Conservation (phyloP, 2,888 invertebrate genomes). For the Coleophora flavipennella region DNA sequence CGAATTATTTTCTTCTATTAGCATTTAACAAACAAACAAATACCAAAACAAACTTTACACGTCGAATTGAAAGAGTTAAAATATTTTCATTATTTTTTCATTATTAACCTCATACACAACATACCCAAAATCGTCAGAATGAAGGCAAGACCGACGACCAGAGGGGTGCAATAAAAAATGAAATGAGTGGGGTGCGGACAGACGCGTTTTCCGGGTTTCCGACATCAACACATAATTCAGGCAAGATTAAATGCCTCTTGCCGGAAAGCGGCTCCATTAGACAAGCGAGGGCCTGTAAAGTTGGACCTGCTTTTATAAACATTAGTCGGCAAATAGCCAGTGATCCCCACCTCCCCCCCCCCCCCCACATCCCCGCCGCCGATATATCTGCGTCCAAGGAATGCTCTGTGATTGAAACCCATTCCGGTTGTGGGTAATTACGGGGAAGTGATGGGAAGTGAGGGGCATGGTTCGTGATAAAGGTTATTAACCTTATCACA, state of each 20-base stretch:
- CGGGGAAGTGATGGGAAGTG: neutral
- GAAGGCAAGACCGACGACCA: constrained; percentile 29
- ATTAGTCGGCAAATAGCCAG: constrained; percentile 17
- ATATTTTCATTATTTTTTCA: too few species aligned
- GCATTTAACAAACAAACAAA: too few species aligned
- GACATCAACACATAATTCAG: constrained; percentile 66
- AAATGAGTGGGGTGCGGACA: constrained; percentile 52
- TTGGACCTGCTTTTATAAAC: constrained; percentile 35
- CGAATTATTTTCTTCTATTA: too few species aligned
- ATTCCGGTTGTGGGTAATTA: neutral
- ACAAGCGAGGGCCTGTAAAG: constrained; percentile 38
- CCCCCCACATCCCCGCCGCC: neutral
- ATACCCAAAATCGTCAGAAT: constrained; percentile 12
- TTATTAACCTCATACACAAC: too few species aligned
- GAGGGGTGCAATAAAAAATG: constrained; percentile 45
- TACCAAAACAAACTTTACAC: too few species aligned
- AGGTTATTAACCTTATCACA: neutral
- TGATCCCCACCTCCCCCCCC: neutral
- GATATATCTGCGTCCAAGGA: neutral
- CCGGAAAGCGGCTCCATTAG: constrained; percentile 59
- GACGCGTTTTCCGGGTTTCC: constrained; percentile 55
- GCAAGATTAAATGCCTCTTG: constrained; percentile 66
- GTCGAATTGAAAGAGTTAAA: too few species aligned
- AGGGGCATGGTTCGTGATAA: neutral
- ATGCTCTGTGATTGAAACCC: neutral